A percentile compares a stretch with the other conserved stretches of the same genome.
These are phyloP conservation scores for Apamea monoglypha DNA, from an alignment of 2,888 invertebrate genomes.

Conservation along the genomic window DNA sequence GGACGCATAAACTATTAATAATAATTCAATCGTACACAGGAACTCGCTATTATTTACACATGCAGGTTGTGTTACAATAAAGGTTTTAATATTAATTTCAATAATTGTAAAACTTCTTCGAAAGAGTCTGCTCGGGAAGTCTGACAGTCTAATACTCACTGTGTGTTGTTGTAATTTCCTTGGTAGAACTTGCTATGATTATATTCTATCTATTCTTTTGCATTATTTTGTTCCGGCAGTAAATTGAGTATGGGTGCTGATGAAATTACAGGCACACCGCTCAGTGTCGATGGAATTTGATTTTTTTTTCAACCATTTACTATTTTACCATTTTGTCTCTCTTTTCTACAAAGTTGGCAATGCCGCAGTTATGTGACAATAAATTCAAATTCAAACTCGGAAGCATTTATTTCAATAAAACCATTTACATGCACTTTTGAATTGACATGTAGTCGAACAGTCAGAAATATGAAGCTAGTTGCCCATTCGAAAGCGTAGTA, in stretches of 20 bases:
- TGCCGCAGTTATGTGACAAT: not conserved
- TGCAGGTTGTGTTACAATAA: constrained; percentile 2
- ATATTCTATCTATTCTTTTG: too few relatives aligned
- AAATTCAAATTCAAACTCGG: not conserved
- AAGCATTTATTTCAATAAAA: not conserved
- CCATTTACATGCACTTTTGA: not conserved
- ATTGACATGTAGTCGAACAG: not conserved
- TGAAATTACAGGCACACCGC: not conserved
- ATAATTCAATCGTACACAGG: constrained; percentile 68
- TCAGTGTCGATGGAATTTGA: not conserved
- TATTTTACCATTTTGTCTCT: not conserved
- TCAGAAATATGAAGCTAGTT: not conserved
- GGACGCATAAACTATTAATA: constrained; percentile 69
- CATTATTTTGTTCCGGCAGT: not conserved
- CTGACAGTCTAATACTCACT: not conserved
- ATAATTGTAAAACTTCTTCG: not conserved
- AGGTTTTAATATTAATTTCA: not conserved
- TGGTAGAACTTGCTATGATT: not conserved
- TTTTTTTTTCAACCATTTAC: not conserved
- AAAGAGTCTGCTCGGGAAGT: not conserved
- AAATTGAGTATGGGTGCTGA: not conserved
- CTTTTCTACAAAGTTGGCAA: not conserved
- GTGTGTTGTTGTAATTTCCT: not conserved
- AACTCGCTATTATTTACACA: constrained; percentile 28
- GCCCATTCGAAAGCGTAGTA: not conserved